Conservation (phyloP, 2,113 vertebrate species). For the Stegastes partitus region DNA sequence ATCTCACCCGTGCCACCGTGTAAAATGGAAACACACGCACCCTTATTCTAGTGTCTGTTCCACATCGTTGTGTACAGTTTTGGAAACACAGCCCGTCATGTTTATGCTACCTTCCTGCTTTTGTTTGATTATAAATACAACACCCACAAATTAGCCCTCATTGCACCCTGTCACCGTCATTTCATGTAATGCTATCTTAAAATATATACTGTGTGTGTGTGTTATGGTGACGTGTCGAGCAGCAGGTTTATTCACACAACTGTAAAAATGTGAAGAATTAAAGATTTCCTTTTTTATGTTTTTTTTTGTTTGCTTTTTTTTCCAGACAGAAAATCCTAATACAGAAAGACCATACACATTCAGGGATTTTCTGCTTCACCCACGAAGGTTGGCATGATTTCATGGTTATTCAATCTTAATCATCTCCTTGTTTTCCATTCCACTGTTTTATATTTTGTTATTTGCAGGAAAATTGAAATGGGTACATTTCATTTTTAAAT, state of each 20-base stretch:
- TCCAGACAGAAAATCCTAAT: constrained; percentile 96
- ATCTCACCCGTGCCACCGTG: constrained; percentile 40
- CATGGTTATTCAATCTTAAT: constrained; percentile 36
- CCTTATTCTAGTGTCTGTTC: constrained; percentile 67
- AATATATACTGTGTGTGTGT: constrained; percentile 6
- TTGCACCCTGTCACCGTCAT: constrained; percentile 19
- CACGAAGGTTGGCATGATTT: constrained; percentile 90
- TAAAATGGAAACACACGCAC: constrained; percentile 54
- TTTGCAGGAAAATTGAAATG: background rate
- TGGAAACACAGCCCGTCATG: constrained; percentile 68
- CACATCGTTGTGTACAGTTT: constrained; percentile 68
- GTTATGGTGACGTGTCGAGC: background rate
- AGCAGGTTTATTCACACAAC: constrained; percentile 15
- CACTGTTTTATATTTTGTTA: constrained; percentile 35
- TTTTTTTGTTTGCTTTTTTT: constrained; percentile 70
- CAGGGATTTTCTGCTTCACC: constrained; percentile 98
- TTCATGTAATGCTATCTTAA: constrained; percentile 37
- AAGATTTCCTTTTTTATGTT: constrained; percentile 39
- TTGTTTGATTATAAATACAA: constrained; percentile 74
- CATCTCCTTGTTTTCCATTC: constrained; percentile 40
- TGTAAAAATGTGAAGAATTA: constrained; percentile 12
- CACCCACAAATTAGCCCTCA: constrained; percentile 38
- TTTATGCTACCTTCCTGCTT: constrained; percentile 61
- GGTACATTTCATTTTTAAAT: constrained; percentile 4
- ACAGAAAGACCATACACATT: constrained; percentile 96